Conservation (phyloP, 2,113 vertebrate genomes). For the Amazona guildingii region DNA sequence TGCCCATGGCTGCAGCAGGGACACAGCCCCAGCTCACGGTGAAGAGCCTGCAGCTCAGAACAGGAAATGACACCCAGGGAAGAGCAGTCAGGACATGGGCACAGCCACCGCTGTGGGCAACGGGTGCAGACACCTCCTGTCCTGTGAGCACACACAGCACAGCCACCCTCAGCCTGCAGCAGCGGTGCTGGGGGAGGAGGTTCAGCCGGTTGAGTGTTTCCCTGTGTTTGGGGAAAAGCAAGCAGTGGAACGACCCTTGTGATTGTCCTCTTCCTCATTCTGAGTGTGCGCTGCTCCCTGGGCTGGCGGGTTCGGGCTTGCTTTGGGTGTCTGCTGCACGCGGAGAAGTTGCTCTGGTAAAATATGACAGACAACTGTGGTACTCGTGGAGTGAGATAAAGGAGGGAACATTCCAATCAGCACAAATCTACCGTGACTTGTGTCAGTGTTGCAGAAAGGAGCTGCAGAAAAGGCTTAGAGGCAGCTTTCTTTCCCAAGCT, state of each 20-base stretch:
- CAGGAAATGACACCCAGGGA: neutral
- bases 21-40: fast-evolving
- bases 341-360: neutral
- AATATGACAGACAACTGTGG: neutral
- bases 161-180: neutral
- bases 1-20: neutral
- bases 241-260: neutral
- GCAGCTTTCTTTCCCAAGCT: neutral
- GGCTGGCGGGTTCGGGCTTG: neutral
- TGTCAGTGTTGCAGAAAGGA: neutral
- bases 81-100: neutral
- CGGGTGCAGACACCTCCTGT: neutral
- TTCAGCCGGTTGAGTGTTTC: neutral
- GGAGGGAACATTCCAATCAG: neutral
- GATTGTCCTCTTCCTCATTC: neutral
- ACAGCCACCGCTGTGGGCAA: fast-evolving
- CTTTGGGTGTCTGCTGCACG: neutral
- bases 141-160: neutral
- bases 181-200: neutral
- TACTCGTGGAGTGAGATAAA: neutral
- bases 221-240: neutral
- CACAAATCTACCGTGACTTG: neutral
- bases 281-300: neutral
- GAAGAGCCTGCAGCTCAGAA: neutral
- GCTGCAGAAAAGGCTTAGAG: neutral